Base-by-base conservation (phyloP, 2,113 vertebrate species). In the Capreolus pygargus region DNA sequence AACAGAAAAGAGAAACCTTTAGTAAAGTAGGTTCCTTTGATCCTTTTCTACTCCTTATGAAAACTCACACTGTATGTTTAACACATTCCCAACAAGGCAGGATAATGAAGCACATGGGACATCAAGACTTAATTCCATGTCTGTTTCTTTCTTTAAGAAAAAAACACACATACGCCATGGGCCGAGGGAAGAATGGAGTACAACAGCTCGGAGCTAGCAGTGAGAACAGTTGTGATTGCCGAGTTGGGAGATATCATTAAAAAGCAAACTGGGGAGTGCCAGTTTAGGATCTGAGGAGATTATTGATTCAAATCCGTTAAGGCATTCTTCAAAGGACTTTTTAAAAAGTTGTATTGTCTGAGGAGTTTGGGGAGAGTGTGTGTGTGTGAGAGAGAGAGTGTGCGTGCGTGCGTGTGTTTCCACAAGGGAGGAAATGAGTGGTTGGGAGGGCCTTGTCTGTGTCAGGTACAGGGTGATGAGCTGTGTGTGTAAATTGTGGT, bases 341-440 rank as follows among this genome's bases (percentile, higher is more conserved):
- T 98, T 97, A 92, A 97, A 98, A 98, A 98, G 54, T 96, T 97
- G 60, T 97, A 97, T 97, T 97, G 98, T 98, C 96, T 97, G 95
- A 98, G 96, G 97, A 97, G 98, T 95, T 97, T 87, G 82, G 78
- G 39, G 74, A 0, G 19, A 85, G 84, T n/a, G 60, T 67, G 76
- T 47, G 55, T 86, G 14, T 47, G 50, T 60, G 61, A 17, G 61
- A 43, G 67, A 70, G 64, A 3, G 67, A 3, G 67, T 28, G 55
- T 50, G 64, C 27, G 43, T 78, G 88, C 36, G 19, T 33, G n/a
- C 52, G 1, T 81, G 17, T 95, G 74, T 74, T 82, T 89, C n/a
- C 28, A 61, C 67, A 79, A 89, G 86, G n/a, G 39, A 55, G 82
- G 54, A 91, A 89, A 96, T 98, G 91, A 97, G 74, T 95, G 79